These are phyloP conservation scores for Catocala nupta DNA, from an alignment of 2,888 invertebrate genomes.

Conservation along the genomic window DNA sequence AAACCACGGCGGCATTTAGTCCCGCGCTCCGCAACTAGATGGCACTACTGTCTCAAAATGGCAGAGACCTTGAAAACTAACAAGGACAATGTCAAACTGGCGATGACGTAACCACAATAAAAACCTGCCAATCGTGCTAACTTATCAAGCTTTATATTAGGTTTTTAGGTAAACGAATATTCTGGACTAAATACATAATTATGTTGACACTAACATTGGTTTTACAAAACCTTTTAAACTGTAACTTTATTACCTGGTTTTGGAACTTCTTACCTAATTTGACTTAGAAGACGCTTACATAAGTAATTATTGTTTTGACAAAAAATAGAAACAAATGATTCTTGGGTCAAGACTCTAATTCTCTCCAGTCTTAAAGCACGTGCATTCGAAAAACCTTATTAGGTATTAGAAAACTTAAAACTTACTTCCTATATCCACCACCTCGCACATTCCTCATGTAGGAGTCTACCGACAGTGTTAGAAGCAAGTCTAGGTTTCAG, in stretches of 20 bases:
- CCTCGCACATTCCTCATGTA: neutral
- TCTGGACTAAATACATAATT: too few species aligned
- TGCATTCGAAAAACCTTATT: too few species aligned
- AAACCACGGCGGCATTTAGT: slow-evolving; percentile 5
- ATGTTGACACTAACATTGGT: too few species aligned
- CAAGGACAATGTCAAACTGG: slow-evolving; percentile 47
- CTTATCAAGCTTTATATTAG: slow-evolving; percentile 5
- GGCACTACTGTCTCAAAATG: slow-evolving; percentile 32
- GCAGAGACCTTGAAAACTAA: slow-evolving; percentile 44
- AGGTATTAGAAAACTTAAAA: too few species aligned
- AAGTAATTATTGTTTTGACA: too few species aligned
- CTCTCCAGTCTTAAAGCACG: too few species aligned
- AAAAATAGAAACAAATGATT: too few species aligned
- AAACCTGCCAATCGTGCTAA: slow-evolving; percentile 16
- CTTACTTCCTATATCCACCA: neutral
- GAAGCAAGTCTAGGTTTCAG: slow-evolving; percentile 13
- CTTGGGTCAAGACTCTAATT: too few species aligned
- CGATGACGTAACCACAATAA: slow-evolving; percentile 33
- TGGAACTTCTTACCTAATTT: too few species aligned
- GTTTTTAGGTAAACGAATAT: neutral
- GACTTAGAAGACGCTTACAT: too few species aligned
- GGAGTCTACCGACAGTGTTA: neutral
- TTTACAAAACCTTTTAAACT: too few species aligned
- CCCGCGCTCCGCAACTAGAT: slow-evolving; percentile 28
- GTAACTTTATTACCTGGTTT: too few species aligned